A percentile compares a stretch with the other conserved stretches of the same genome.
phyloP scores from a whole-genome alignment of 1,140 invertebrate genomes.

The Drosophila kepulauana region DNA sequence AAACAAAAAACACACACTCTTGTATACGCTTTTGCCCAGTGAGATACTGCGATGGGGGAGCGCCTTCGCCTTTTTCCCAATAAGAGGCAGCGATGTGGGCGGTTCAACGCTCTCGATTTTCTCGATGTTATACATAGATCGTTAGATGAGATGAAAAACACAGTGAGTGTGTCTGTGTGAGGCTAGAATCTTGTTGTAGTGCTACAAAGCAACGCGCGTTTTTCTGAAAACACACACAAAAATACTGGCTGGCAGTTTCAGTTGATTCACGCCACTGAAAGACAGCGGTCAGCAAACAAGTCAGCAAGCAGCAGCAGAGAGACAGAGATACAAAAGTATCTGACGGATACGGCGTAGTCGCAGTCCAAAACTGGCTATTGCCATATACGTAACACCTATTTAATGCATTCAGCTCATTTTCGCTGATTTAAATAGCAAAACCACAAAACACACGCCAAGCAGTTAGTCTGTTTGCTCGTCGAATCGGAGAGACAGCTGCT shows the following conservation, averaged over 20 bases:
- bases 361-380: slow-evolving; percentile 57
- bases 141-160: slow-evolving; percentile 25
- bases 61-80: slow-evolving; percentile 49
- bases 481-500: slow-evolving; percentile 29
- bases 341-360: slow-evolving; percentile 16
- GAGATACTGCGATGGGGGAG: slow-evolving; percentile 12
- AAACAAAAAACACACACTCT: slow-evolving; percentile 33
- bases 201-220: slow-evolving; percentile 19
- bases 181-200: slow-evolving; percentile 20
- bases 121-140: slow-evolving; percentile 43
- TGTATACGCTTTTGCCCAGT: not conserved
- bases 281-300: slow-evolving; percentile 56
- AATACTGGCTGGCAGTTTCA: slow-evolving; percentile 61
- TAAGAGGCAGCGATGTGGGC: slow-evolving; percentile 43
- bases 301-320: too few relatives aligned
- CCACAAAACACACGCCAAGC: not conserved
- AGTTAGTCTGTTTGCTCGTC: slow-evolving; percentile 9
- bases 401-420: slow-evolving; percentile 51
- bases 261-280: slow-evolving; percentile 66
- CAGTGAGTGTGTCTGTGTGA: not conserved
- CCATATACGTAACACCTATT: slow-evolving; percentile 64
- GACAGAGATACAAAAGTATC: slow-evolving; percentile 21
- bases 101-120: slow-evolving; percentile 55
- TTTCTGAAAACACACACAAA: slow-evolving; percentile 55
- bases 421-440: slow-evolving; percentile 49